A percentile compares a stretch with the other conserved stretches of the same genome.
phyloP scores from a whole-genome alignment of 2,113 vertebrate species.

The Donacobius atricapilla region DNA sequence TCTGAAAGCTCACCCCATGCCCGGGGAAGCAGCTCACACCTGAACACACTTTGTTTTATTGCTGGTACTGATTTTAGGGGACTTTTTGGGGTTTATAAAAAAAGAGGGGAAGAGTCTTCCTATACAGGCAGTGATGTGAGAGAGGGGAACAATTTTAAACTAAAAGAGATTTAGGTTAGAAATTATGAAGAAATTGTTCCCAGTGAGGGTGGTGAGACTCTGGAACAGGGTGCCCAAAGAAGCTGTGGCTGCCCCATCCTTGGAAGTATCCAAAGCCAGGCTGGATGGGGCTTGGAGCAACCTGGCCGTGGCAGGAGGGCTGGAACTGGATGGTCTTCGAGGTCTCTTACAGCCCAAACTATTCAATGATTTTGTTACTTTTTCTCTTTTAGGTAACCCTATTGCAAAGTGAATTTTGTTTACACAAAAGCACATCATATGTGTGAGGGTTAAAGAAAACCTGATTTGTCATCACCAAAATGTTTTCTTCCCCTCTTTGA shows the following conservation, averaged over 20 bases:
- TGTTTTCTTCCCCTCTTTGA: not conserved
- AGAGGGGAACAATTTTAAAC: not conserved
- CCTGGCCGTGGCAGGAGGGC: fast-evolving
- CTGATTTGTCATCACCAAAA: not conserved
- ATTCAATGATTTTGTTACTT: not conserved
- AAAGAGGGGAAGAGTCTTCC: not conserved
- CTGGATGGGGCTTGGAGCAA: not conserved
- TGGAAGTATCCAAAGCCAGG: not conserved
- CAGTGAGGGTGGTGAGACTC: not conserved
- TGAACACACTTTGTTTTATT: not conserved
- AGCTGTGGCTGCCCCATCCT: not conserved
- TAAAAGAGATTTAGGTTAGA: not conserved
- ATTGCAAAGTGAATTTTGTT: not conserved
- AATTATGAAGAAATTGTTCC: fast-evolving
- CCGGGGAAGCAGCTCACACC: not conserved
- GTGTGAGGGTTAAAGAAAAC: not conserved
- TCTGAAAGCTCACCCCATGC: not conserved
- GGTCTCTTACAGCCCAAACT: not conserved
- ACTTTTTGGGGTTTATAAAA: not conserved
- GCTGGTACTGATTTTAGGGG: not conserved
- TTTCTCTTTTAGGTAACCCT: not conserved
- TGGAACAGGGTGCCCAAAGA: not conserved
- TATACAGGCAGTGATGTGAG: not conserved
- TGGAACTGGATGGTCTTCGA: not conserved
- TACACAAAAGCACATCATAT: not conserved